A percentile compares a stretch with the other conserved stretches of the same genome.
Evolutionary conservation across 2,888 invertebrate species (phyloP).

Genomic region (Drosophila austrosaltans): DNA sequence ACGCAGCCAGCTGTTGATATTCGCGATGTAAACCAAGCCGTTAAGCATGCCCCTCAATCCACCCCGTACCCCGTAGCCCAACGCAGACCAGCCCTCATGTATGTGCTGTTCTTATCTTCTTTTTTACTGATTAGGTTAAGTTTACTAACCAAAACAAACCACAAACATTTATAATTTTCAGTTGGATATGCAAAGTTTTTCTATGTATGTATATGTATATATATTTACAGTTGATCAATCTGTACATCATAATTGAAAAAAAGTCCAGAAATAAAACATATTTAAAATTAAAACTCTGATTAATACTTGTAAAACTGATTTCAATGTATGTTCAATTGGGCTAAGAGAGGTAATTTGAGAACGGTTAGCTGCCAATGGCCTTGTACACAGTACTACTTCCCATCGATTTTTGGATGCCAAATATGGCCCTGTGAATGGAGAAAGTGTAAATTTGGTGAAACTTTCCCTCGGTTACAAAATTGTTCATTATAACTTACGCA

Average conservation of each 20-base stretch:
- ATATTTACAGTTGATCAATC: background rate
- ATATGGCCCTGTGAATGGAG: constrained; percentile 72
- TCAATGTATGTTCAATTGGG: background rate
- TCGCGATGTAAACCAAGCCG: constrained; percentile 12
- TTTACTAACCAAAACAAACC: background rate
- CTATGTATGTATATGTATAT: background rate
- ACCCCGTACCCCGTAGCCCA: background rate
- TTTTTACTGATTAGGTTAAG: background rate
- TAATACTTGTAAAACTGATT: constrained; percentile 7
- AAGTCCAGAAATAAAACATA: constrained; percentile 1
- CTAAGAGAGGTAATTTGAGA: background rate
- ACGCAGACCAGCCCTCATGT: background rate
- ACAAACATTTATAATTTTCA: background rate
- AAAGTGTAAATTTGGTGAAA: background rate
- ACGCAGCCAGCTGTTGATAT: background rate
- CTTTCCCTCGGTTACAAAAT: background rate
- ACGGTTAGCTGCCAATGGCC: constrained; percentile 73
- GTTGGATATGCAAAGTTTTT: background rate
- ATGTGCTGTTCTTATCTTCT: background rate
- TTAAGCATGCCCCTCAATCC: background rate
- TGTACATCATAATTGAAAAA: background rate
- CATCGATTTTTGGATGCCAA: constrained; percentile 81
- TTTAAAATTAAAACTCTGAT: background rate
- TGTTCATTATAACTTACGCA: constrained; percentile 83
- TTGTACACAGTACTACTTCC: constrained; percentile 71